Conservation (phyloP, 2,888 invertebrate genomes). For the Corbicula japonica region DNA sequence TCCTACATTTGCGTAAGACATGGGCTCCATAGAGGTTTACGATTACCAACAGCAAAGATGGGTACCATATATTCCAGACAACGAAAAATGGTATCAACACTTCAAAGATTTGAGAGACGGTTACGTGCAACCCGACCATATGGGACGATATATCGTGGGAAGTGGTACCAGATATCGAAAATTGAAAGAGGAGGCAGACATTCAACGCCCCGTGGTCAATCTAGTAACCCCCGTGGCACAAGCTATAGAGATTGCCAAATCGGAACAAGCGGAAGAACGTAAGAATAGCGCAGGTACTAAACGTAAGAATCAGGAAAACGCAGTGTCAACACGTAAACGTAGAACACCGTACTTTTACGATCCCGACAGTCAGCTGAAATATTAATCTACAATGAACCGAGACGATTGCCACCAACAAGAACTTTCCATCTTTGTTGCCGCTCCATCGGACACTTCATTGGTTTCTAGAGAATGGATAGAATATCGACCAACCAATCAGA, state of each 20-base stretch:
- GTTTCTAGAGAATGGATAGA: slow-evolving; percentile 18
- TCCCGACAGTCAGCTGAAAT: no score
- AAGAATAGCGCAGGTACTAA: slow-evolving; percentile 13
- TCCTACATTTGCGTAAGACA: slow-evolving; percentile 32
- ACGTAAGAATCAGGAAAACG: slow-evolving; percentile 1
- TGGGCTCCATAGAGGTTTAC: slow-evolving; percentile 50
- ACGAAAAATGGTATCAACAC: slow-evolving; percentile 2
- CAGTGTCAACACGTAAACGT: no score
- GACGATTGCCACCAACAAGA: slow-evolving; percentile 31
- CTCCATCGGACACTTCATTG: not conserved
- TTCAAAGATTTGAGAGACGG: slow-evolving; percentile 4
- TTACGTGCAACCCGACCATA: slow-evolving; percentile 18
- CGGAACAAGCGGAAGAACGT: slow-evolving; percentile 47
- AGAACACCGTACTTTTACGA: no score
- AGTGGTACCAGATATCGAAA: slow-evolving; percentile 14
- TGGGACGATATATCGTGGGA: slow-evolving; percentile 36
- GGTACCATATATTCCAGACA: slow-evolving; percentile 1
- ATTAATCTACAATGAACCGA: no score
- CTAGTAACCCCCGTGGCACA: slow-evolving; percentile 45
- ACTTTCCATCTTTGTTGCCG: slow-evolving; percentile 23
- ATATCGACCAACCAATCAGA: slow-evolving; percentile 30
- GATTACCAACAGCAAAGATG: slow-evolving; percentile 23
- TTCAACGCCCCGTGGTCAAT: slow-evolving; percentile 6
- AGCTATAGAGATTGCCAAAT: slow-evolving; percentile 42
- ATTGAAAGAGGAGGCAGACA: not conserved